A percentile compares a stretch with the other conserved stretches of the same genome.
Evolutionary conservation across 2,797 vertebrate species (phyloP).

Genomic region (Acipenser ruthenus): DNA sequence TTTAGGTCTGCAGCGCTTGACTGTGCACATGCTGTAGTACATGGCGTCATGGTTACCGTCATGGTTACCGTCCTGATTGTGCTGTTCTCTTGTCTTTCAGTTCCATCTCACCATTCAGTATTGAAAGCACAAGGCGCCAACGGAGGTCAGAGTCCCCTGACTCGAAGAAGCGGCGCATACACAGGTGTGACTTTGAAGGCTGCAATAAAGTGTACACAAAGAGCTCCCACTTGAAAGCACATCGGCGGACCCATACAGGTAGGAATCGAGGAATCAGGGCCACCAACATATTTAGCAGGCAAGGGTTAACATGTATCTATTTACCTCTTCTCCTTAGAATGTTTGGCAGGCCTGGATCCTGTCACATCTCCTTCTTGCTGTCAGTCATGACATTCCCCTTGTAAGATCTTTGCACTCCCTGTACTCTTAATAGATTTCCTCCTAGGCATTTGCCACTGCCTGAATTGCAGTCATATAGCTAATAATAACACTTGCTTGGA

Average conservation of each 20-base stretch:
- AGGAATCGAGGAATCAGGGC: slow-evolving; percentile 4
- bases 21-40: no score
- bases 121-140: slow-evolving; percentile 76
- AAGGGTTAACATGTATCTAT: neutral
- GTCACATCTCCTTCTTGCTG: neutral
- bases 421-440: no score
- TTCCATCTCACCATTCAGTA: slow-evolving; percentile 76
- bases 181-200: slow-evolving; percentile 78
- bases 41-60: no score
- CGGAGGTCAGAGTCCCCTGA: slow-evolving; percentile 75
- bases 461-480: no score
- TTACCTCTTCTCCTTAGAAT: neutral
- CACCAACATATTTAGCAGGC: no score
- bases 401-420: no score
- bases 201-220: slow-evolving; percentile 84
- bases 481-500: no score
- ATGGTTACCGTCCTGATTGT: neutral
- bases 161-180: slow-evolving; percentile 76
- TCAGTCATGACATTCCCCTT: no score
- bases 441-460: no score
- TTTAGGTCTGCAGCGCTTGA: no score
- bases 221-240: slow-evolving; percentile 80
- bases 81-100: slow-evolving; percentile 45
- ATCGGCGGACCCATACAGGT: slow-evolving; percentile 79
- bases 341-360: neutral